Evolutionary conservation across 1,140 invertebrate species (phyloP).

Genomic region (Mylabris phalerata): DNA sequence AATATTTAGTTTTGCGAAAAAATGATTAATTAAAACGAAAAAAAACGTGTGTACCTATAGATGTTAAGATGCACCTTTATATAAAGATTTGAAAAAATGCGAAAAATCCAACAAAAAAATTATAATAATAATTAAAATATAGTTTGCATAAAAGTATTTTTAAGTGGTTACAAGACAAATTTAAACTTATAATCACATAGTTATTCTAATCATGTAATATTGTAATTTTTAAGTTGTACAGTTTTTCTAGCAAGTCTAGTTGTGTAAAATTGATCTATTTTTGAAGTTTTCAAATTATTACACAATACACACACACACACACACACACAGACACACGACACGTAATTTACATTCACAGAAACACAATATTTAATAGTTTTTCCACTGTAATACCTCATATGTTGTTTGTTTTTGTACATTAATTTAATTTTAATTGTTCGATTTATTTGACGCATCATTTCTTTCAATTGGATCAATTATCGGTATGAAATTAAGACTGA

Average conservation of each 20-base stretch:
- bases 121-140: conserved; percentile 10
- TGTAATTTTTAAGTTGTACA: conserved; percentile 25
- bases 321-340: background rate
- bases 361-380: no score
- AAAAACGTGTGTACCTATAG: conserved; percentile 1
- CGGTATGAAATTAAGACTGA: conserved; percentile 24
- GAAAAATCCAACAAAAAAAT: background rate
- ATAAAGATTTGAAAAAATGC: background rate
- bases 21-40: conserved; percentile 4
- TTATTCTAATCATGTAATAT: conserved; percentile 25
- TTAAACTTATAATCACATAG: background rate
- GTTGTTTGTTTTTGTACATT: conserved; percentile 10
- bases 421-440: background rate
- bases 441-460: background rate
- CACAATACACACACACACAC: background rate
- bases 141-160: conserved; percentile 25
- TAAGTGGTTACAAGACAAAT: conserved; percentile 23
- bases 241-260: conserved; percentile 12
- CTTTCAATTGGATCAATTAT: conserved; percentile 7
- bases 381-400: conserved; percentile 5
- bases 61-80: conserved; percentile 8
- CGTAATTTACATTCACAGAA: no score
- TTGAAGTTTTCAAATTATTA: no score
- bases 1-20: conserved; percentile 31
- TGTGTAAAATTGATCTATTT: conserved; percentile 14